Percentiles rank a stretch among this genome's conserved stretches.
phyloP scores from a whole-genome alignment of 2,888 invertebrate genomes.

The Marronus borbonicus region DNA sequence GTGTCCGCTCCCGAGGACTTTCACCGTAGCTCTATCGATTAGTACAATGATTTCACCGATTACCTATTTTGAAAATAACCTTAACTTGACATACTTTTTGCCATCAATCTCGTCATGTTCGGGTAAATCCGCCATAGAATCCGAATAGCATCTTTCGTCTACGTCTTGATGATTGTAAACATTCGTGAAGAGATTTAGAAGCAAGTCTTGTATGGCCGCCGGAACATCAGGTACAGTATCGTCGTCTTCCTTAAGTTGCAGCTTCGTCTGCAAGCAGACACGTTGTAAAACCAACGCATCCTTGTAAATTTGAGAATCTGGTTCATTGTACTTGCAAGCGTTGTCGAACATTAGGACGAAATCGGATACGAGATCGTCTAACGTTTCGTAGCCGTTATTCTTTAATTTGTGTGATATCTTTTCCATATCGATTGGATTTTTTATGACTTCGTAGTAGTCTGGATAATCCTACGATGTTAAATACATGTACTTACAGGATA shows the following conservation, averaged over 20 bases:
- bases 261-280: slow-evolving; percentile 92
- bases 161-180: slow-evolving; percentile 98
- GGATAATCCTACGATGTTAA: slow-evolving; percentile 83
- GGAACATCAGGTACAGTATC: slow-evolving; percentile 92
- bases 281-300: slow-evolving; percentile 95
- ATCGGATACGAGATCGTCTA: slow-evolving; percentile 92
- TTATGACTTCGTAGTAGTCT: slow-evolving; percentile 97
- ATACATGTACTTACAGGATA: neutral
- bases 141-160: slow-evolving; percentile 96
- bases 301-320: slow-evolving; percentile 97
- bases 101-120: slow-evolving; percentile 87
- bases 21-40: too few relatives aligned
- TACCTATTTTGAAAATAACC: too few relatives aligned
- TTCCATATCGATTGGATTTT: slow-evolving; percentile 97
- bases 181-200: slow-evolving; percentile 92
- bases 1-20: too few relatives aligned
- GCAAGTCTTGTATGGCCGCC: slow-evolving; percentile 91
- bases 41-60: too few relatives aligned
- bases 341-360: slow-evolving; percentile 96
- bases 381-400: slow-evolving; percentile 81
- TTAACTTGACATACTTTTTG: slow-evolving; percentile 72
- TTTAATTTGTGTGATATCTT: slow-evolving; percentile 91
- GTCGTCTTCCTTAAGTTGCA: slow-evolving; percentile 85
- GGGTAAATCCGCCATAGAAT: slow-evolving; percentile 94
- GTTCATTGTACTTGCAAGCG: slow-evolving; percentile 97